Conservation (phyloP, 2,113 vertebrate species). For the Grantiella picta region DNA sequence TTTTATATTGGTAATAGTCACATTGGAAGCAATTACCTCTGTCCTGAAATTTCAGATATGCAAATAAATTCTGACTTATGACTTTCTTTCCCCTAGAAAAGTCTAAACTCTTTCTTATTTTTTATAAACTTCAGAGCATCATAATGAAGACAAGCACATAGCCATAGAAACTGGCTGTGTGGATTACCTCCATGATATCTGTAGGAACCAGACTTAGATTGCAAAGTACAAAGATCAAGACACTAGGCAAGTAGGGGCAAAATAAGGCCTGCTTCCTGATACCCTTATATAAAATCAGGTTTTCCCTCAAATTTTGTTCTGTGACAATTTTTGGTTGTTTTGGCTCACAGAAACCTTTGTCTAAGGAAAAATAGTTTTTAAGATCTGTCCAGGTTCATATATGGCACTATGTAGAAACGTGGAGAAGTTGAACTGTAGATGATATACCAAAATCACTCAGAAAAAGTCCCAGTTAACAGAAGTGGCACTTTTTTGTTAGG, state of each 20-base stretch:
- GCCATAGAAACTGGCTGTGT: background rate
- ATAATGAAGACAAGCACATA: background rate
- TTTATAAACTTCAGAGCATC: background rate
- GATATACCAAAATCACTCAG: fast-evolving
- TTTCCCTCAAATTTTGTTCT: background rate
- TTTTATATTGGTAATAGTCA: background rate
- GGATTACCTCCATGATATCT: background rate
- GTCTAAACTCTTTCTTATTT: background rate
- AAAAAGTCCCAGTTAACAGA: background rate
- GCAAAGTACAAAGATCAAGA: background rate
- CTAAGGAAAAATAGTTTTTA: background rate
- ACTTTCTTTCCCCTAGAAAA: background rate
- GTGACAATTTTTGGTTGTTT: background rate
- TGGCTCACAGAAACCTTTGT: background rate
- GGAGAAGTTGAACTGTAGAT: background rate
- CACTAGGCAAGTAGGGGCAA: background rate
- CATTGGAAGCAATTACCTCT: background rate
- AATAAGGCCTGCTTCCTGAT: background rate
- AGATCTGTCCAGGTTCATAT: background rate
- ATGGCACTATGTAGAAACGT: background rate
- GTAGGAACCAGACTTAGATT: background rate
- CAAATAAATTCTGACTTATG: background rate
- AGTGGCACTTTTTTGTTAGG: background rate
- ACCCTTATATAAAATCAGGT: background rate
- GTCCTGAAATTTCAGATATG: background rate